These are phyloP conservation scores for Leptopilina clavipes DNA, from an alignment of 1,140 invertebrate species.

Conservation along the genomic window DNA sequence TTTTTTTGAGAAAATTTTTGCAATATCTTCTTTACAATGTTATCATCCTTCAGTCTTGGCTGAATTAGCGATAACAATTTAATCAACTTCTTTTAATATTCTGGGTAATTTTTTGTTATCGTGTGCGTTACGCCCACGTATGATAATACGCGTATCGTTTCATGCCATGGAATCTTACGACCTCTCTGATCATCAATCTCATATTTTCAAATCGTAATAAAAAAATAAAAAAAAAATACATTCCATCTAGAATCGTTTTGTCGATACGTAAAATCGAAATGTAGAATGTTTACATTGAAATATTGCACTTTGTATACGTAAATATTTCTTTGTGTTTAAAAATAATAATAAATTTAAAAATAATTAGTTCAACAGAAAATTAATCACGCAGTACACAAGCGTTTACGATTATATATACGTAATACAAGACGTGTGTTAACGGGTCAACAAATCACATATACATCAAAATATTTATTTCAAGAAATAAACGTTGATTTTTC, in stretches of 20 bases:
- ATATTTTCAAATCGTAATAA: no score
- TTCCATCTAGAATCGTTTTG: no score
- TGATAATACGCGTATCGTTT: constrained; percentile 1
- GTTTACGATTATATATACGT: background rate
- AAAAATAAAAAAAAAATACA: no score
- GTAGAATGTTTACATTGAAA: no score
- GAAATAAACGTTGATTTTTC: constrained; percentile 11
- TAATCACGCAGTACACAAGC: background rate
- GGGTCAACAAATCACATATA: background rate
- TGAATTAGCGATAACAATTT: background rate
- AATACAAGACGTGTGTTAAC: background rate
- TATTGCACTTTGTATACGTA: no score
- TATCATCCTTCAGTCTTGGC: background rate
- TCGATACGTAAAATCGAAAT: no score
- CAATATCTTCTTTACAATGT: background rate
- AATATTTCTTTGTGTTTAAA: no score
- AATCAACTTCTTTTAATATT: constrained; percentile 13
- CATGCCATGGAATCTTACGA: constrained; percentile 17
- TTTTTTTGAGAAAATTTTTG: no score
- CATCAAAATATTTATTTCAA: constrained; percentile 24
- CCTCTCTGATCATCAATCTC: background rate
- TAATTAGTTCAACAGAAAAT: background rate
- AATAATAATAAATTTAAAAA: no score
- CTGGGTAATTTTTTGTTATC: constrained; percentile 1
- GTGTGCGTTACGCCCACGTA: constrained; percentile 16